Conservation (phyloP, 2,113 vertebrate genomes). For the Rattus rattus region DNA sequence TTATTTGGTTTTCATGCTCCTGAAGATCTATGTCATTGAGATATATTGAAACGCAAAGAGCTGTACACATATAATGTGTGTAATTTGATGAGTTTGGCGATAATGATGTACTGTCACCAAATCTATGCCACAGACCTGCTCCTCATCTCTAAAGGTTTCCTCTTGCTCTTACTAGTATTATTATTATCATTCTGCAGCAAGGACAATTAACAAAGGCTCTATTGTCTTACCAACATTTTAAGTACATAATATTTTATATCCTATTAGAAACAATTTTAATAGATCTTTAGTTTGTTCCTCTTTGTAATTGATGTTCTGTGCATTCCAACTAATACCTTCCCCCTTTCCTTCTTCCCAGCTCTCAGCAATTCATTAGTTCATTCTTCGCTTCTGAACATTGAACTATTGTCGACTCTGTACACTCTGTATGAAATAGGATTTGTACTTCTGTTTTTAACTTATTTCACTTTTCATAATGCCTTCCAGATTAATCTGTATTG, state of each 20-base stretch:
- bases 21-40: neutral
- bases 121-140: neutral
- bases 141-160: neutral
- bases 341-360: neutral
- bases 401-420: neutral
- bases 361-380: neutral
- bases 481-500: neutral
- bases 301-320: neutral
- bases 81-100: neutral
- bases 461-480: neutral
- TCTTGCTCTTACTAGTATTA: neutral
- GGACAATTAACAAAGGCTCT: neutral
- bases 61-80: neutral
- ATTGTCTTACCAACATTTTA: neutral
- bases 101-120: neutral
- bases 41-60: neutral
- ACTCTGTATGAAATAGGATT: neutral
- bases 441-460: neutral
- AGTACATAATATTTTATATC: neutral
- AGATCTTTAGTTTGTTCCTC: neutral
- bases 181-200: neutral
- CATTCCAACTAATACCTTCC: neutral
- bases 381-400: neutral
- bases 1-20: neutral
- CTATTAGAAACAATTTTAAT: neutral